phyloP scores from a whole-genome alignment of 1,140 invertebrate genomes.

The Drosophila ambigua region DNA sequence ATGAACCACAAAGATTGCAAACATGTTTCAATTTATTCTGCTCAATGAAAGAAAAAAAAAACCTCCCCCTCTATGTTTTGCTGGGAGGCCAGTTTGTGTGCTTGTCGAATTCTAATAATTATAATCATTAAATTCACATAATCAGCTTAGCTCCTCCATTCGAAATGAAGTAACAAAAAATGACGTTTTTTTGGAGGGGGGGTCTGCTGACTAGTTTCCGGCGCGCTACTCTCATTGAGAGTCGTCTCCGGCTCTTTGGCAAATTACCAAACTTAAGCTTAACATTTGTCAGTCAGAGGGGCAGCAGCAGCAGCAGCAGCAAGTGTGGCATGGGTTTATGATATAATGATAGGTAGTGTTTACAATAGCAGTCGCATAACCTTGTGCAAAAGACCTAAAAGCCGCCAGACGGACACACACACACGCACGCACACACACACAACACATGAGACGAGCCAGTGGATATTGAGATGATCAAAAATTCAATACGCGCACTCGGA shows the following conservation, averaged over 20 bases:
- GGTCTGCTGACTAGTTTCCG: too few relatives aligned
- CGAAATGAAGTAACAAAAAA: too few relatives aligned
- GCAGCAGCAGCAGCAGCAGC: constrained; percentile 5
- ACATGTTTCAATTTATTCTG: too few relatives aligned
- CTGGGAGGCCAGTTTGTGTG: too few relatives aligned
- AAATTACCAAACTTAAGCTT: constrained; percentile 29
- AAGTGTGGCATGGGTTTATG: constrained; percentile 43
- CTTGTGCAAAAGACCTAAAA: constrained; percentile 59
- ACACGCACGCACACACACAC: neutral
- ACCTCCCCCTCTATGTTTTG: too few relatives aligned
- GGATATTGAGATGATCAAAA: constrained; percentile 68
- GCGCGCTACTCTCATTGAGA: too few relatives aligned
- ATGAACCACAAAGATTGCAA: too few relatives aligned
- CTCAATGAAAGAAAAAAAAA: too few relatives aligned
- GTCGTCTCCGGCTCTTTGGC: neutral
- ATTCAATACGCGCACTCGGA: constrained; percentile 71
- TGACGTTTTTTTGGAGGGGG: too few relatives aligned
- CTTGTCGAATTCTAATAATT: too few relatives aligned
- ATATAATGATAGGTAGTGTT: constrained; percentile 57
- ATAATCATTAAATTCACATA: too few relatives aligned
- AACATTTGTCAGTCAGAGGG: neutral
- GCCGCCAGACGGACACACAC: constrained; percentile 36
- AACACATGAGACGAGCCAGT: neutral
- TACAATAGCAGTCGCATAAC: constrained; percentile 60
- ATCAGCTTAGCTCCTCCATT: too few relatives aligned